Evolutionary conservation across 2,888 invertebrate genomes (phyloP).

Genomic region (Melanophora roralis): DNA sequence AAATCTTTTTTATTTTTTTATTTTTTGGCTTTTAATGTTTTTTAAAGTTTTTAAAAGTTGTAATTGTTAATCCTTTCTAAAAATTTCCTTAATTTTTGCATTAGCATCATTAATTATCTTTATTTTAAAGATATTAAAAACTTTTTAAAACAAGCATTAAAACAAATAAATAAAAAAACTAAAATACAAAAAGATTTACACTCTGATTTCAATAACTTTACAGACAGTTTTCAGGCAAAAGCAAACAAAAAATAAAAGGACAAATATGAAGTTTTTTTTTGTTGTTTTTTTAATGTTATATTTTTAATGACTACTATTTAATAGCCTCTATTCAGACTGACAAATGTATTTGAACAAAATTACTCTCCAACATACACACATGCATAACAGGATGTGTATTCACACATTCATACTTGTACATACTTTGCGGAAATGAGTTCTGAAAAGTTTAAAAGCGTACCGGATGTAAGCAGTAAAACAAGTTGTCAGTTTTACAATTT

Average conservation of each 20-base stretch:
- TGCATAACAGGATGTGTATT: background rate
- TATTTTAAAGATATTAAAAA: background rate
- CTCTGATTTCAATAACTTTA: conserved; percentile 67
- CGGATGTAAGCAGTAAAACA: conserved; percentile 65
- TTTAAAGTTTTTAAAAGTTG: too few relatives aligned
- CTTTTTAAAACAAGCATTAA: conserved; percentile 9
- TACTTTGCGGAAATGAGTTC: conserved; percentile 73
- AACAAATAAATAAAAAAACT: background rate
- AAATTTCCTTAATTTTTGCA: too few relatives aligned
- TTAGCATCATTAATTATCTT: too few relatives aligned
- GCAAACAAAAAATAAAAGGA: background rate
- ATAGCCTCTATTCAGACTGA: conserved; percentile 58
- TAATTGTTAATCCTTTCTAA: too few relatives aligned
- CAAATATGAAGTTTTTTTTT: conserved; percentile 22
- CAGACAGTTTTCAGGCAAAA: conserved; percentile 70
- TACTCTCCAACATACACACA: conserved; percentile 15
- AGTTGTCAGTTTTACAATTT: conserved; percentile 60
- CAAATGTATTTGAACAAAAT: conserved; percentile 40
- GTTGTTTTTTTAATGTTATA: conserved; percentile 57
- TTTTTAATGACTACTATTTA: conserved; percentile 62
- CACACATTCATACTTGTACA: conserved; percentile 22
- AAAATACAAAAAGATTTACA: conserved; percentile 14
- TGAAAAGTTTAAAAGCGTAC: conserved; percentile 67
- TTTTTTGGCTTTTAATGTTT: too few relatives aligned
- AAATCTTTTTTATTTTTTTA: too few relatives aligned